Percentiles rank a stretch among this genome's conserved stretches.
Conservation (phyloP, 1,140 invertebrate species). For the Chrysopa pallens region DNA sequence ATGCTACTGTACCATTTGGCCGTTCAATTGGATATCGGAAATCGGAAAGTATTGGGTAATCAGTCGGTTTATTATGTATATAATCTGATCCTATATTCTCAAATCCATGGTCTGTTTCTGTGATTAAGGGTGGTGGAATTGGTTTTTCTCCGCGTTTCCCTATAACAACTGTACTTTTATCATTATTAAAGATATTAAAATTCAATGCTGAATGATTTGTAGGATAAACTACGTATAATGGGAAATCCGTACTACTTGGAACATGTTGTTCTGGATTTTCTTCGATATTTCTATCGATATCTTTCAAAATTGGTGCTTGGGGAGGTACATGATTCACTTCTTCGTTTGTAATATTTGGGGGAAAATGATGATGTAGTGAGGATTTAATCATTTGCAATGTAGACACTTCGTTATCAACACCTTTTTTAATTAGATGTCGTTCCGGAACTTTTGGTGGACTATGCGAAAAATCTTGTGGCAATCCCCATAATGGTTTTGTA, state of each 20-base stretch:
- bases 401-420: constrained; percentile 22
- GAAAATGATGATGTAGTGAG: constrained; percentile 11
- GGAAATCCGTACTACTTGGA: constrained; percentile 20
- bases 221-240: constrained; percentile 45
- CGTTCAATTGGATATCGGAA: constrained; percentile 41
- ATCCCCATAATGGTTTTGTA: constrained; percentile 2
- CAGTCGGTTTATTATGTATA: constrained; percentile 20
- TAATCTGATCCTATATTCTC: constrained; percentile 25
- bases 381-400: constrained; percentile 47
- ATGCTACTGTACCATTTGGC: constrained; percentile 16
- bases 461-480: constrained; percentile 15
- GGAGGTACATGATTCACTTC: neutral
- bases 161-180: constrained; percentile 32
- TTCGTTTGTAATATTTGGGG: constrained; percentile 11
- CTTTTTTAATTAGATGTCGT: constrained; percentile 9
- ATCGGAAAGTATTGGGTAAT: constrained; percentile 26
- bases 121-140: constrained; percentile 27
- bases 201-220: constrained; percentile 26
- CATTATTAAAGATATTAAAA: constrained; percentile 26
- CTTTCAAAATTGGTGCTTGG: neutral
- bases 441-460: constrained; percentile 14
- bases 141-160: constrained; percentile 34
- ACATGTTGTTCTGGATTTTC: no score
- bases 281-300: no score
- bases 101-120: constrained; percentile 18